Conservation (phyloP, 2,113 vertebrate genomes). For the Columba livia region DNA sequence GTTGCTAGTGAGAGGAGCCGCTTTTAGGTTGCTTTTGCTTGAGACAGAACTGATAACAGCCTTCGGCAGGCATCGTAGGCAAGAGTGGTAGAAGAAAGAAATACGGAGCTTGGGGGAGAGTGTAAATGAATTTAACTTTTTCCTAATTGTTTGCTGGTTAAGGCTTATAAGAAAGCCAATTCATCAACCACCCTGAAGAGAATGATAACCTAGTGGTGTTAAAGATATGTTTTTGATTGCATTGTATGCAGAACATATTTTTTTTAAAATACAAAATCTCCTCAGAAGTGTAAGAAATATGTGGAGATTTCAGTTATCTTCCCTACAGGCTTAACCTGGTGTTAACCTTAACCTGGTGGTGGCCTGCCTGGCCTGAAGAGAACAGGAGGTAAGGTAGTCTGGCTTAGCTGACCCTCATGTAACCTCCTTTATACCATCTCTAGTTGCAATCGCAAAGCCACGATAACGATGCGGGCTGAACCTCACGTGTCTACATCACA, state of each 20-base stretch:
- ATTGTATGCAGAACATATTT: not conserved
- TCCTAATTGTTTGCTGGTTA: not conserved
- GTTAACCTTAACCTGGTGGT: not conserved
- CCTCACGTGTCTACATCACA: fast-evolving
- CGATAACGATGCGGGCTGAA: not conserved
- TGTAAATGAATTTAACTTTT: not conserved
- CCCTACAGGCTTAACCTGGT: not conserved
- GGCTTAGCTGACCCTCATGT: not conserved
- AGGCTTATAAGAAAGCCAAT: not conserved
- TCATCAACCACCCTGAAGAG: not conserved
- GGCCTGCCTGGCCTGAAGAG: not conserved
- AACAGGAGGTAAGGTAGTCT: not conserved
- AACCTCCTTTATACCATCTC: not conserved
- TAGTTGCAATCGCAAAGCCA: not conserved
- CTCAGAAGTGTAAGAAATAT: not conserved
- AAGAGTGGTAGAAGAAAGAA: not conserved
- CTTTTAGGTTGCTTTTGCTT: not conserved
- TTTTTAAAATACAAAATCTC: not conserved
- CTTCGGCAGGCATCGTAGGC: not conserved
- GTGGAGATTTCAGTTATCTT: not conserved
- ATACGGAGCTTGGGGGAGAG: not conserved
- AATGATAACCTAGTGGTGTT: not conserved
- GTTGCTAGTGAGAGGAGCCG: not conserved
- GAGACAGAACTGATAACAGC: not conserved
- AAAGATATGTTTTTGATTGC: not conserved